These are phyloP conservation scores for Hippocampus comes DNA, from an alignment of 2,113 vertebrate genomes.

Conservation along the genomic window DNA sequence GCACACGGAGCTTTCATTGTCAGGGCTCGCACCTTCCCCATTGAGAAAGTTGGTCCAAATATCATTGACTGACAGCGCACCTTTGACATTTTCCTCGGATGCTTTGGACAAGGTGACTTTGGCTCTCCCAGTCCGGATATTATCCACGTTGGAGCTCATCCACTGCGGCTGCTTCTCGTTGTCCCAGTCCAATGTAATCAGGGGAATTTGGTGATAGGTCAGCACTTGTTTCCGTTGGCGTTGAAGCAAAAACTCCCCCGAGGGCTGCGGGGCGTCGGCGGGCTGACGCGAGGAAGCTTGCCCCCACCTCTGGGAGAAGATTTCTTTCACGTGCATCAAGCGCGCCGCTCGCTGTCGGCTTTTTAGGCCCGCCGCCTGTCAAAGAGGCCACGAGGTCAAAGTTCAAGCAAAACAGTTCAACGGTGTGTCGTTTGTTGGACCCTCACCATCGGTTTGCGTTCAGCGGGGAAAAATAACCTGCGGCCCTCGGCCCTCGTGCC, in stretches of 20 bases:
- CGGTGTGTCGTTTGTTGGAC: neutral
- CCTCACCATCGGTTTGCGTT: slow-evolving; percentile 62
- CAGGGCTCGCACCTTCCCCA: slow-evolving; percentile 14
- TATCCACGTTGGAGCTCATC: slow-evolving; percentile 21
- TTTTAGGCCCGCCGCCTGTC: slow-evolving; percentile 65
- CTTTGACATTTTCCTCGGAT: slow-evolving; percentile 15
- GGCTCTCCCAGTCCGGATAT: slow-evolving; percentile 19
- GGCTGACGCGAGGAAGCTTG: slow-evolving; percentile 15
- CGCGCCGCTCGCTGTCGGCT: slow-evolving; percentile 41
- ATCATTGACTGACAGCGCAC: slow-evolving; percentile 29
- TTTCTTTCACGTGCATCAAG: slow-evolving; percentile 49
- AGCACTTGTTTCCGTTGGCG: slow-evolving; percentile 42
- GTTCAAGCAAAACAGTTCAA: slow-evolving; percentile 18
- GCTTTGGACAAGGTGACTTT: slow-evolving; percentile 30
- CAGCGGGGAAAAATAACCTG: slow-evolving; percentile 27
- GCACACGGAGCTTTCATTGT: slow-evolving; percentile 39
- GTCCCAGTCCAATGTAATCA: slow-evolving; percentile 61
- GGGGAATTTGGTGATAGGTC: slow-evolving; percentile 67
- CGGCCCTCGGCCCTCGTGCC: slow-evolving; percentile 23
- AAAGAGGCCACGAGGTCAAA: slow-evolving; percentile 34
- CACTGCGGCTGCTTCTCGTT: slow-evolving; percentile 23
- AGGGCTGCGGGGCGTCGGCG: slow-evolving; percentile 10
- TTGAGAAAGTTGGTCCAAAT: slow-evolving; percentile 50
- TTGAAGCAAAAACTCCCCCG: neutral
- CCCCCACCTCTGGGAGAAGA: slow-evolving; percentile 35